A percentile compares a stretch with the other conserved stretches of the same genome.
Conservation (phyloP, 1,140 invertebrate species). For the Brachionus manjavacas region DNA sequence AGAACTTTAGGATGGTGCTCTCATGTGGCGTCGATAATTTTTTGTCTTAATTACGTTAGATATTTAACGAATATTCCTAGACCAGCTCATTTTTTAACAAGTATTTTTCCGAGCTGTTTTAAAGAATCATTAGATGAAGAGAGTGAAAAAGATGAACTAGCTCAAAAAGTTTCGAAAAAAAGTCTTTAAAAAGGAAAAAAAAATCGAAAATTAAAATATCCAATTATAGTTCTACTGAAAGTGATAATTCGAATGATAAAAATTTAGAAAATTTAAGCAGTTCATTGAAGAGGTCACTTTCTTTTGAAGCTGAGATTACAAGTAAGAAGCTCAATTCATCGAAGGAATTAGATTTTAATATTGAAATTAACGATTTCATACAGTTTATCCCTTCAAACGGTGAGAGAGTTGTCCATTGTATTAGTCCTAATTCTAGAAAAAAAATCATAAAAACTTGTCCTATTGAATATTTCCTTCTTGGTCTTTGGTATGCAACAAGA, state of each 20-base stretch:
- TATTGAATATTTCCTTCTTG: background rate
- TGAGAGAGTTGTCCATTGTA: background rate
- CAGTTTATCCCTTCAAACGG: background rate
- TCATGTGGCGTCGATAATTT: background rate
- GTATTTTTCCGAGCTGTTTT: background rate
- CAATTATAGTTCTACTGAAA: background rate
- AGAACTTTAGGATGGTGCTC: background rate
- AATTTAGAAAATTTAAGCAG: too few species aligned
- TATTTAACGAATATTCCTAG: background rate
- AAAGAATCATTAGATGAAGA: background rate
- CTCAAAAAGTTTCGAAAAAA: background rate
- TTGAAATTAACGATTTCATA: background rate
- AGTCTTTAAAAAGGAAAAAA: background rate
- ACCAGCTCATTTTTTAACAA: background rate
- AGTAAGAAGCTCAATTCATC: too few species aligned
- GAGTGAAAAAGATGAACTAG: background rate
- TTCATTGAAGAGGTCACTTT: too few species aligned
- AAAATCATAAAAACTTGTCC: constrained; percentile 14
- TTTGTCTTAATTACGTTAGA: background rate
- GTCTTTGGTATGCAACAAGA: background rate
- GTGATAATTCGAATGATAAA: background rate
- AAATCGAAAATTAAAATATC: background rate
- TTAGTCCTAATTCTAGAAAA: background rate
- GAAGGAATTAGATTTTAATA: too few species aligned
- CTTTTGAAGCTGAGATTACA: too few species aligned